These are phyloP conservation scores for Hydrozoanthus tunicans DNA, from an alignment of 64 coral and sea anemone genomes.

Conservation along the genomic window DNA sequence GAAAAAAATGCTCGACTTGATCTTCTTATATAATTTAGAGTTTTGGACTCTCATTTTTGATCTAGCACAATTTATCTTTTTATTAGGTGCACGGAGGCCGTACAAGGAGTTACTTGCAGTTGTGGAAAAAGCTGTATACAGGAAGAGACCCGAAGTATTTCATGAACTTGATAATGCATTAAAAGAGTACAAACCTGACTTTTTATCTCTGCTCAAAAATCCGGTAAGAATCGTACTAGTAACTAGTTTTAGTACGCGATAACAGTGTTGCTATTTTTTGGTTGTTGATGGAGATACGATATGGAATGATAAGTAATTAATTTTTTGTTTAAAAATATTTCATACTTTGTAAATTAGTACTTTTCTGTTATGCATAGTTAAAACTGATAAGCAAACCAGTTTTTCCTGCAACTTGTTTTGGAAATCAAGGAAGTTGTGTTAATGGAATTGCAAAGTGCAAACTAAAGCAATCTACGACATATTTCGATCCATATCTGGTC, in stretches of 20 bases:
- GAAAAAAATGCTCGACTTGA: background rate
- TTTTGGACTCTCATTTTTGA: background rate
- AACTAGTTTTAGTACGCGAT: background rate
- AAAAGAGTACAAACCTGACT: slow-evolving; percentile 92
- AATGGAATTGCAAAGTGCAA: too few relatives aligned
- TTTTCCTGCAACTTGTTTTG: too few relatives aligned
- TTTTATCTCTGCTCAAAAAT: slow-evolving; percentile 88
- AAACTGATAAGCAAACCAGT: too few relatives aligned
- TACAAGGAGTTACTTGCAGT: slow-evolving; percentile 87
- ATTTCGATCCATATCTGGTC: too few relatives aligned
- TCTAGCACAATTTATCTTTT: background rate
- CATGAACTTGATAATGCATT: slow-evolving; percentile 86
- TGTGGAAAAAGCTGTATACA: slow-evolving; percentile 89
- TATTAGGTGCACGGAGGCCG: slow-evolving; percentile 85
- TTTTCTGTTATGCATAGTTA: too few relatives aligned
- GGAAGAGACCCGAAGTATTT: slow-evolving; percentile 83
- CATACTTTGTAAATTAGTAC: too few relatives aligned
- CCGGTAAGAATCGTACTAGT: slow-evolving; percentile 61
- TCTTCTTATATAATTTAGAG: background rate
- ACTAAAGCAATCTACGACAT: too few relatives aligned
- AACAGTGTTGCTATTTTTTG: background rate
- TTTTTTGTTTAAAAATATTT: too few relatives aligned
- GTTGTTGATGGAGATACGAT: background rate
- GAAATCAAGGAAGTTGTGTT: too few relatives aligned
- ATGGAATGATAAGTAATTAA: too few relatives aligned